These are phyloP conservation scores for Syngnathoides biaculeatus DNA, from an alignment of 2,113 vertebrate species.

Conservation along the genomic window DNA sequence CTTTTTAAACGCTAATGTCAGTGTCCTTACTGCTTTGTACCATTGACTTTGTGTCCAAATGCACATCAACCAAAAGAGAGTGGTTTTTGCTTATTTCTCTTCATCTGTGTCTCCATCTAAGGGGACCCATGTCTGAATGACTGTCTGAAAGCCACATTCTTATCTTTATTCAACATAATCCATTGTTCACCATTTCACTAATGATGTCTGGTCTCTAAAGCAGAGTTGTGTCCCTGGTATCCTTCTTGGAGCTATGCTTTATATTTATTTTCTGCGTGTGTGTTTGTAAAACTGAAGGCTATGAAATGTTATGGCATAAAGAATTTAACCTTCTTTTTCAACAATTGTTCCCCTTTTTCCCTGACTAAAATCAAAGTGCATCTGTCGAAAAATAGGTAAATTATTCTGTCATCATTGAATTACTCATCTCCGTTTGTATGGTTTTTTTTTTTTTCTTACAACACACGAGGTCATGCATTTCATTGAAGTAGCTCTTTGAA, in stretches of 20 bases:
- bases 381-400: too few relatives aligned
- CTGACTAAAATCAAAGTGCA: neutral
- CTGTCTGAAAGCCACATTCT: neutral
- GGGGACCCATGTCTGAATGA: neutral
- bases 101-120: neutral
- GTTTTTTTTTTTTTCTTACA: too few relatives aligned
- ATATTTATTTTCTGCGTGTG: too few relatives aligned
- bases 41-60: neutral
- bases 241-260: neutral
- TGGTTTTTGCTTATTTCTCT: neutral
- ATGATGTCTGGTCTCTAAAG: neutral
- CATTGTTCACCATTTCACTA: neutral
- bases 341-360: neutral
- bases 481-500: too few relatives aligned
- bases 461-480: too few relatives aligned
- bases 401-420: too few relatives aligned
- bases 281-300: neutral
- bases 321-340: slow-evolving; percentile 14
- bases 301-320: neutral
- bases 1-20: too few relatives aligned
- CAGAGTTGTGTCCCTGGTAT: neutral
- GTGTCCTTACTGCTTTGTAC: too few relatives aligned
- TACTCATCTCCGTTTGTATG: too few relatives aligned
- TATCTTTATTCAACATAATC: neutral
- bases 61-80: neutral